These are phyloP conservation scores for Melieria omissa DNA, from an alignment of 2,888 invertebrate species.

Conservation along the genomic window DNA sequence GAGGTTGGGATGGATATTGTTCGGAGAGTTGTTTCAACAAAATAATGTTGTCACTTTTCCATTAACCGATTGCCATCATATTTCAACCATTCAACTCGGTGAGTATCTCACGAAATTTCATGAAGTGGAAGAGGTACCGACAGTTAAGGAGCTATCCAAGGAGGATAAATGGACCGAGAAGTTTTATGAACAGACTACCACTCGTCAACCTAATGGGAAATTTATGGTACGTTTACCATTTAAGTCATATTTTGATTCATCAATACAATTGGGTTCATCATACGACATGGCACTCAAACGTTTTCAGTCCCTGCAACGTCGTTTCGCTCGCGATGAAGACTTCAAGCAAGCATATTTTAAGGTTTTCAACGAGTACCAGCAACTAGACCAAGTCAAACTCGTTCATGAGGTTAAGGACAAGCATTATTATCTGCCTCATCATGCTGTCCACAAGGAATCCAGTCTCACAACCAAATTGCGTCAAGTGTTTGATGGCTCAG, in stretches of 20 bases:
- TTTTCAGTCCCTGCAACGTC: slow-evolving; percentile 10
- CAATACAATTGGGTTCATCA: neutral
- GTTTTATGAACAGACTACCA: slow-evolving; percentile 17
- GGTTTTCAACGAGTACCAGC: slow-evolving; percentile 9
- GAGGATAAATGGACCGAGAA: slow-evolving; percentile 21
- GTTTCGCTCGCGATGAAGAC: neutral
- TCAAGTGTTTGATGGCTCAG: slow-evolving; percentile 5
- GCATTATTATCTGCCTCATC: slow-evolving; percentile 14
- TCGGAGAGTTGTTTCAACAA: slow-evolving; percentile 26
- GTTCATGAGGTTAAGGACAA: neutral
- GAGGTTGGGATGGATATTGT: slow-evolving; percentile 30
- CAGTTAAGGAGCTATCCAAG: slow-evolving; percentile 5
- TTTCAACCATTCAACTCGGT: neutral
- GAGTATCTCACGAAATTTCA: slow-evolving; percentile 5
- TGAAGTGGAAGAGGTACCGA: slow-evolving; percentile 11
- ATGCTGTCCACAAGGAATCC: slow-evolving; percentile 14
- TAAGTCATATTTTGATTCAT: slow-evolving; percentile 4
- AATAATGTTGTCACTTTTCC: slow-evolving; percentile 8
- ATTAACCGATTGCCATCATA: neutral
- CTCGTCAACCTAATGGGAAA: slow-evolving; percentile 12
- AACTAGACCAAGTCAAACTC: slow-evolving; percentile 1
- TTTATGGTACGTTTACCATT: slow-evolving; percentile 18
- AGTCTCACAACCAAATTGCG: slow-evolving; percentile 5
- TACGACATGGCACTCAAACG: neutral
- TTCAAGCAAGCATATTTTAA: slow-evolving; percentile 15